These are phyloP conservation scores for Anguilla rostrata DNA, from an alignment of 2,113 vertebrate genomes.

Conservation along the genomic window DNA sequence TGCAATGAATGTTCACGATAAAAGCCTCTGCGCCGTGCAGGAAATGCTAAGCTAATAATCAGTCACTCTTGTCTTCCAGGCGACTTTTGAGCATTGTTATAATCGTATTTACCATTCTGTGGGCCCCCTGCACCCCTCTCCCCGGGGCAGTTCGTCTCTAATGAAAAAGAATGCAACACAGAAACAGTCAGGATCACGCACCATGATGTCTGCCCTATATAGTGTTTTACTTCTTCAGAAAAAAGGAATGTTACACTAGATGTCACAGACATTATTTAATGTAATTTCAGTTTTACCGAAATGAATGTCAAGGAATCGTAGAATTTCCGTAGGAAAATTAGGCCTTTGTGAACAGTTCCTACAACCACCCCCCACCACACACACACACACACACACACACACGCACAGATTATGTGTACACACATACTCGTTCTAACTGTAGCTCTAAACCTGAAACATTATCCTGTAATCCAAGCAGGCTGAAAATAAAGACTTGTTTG, in stretches of 20 bases:
- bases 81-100: conserved; percentile 72
- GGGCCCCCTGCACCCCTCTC: conserved; percentile 54
- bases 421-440: background rate
- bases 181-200: conserved; percentile 70
- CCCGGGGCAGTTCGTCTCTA: conserved; percentile 85
- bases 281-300: conserved; percentile 67
- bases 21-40: conserved; percentile 76
- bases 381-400: conserved; percentile 17
- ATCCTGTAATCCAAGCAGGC: background rate
- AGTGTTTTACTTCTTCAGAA: conserved; percentile 56
- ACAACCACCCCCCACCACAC: conserved; percentile 40
- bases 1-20: conserved; percentile 80
- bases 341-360: conserved; percentile 58
- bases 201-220: conserved; percentile 68
- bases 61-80: conserved; percentile 75
- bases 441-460: conserved; percentile 12
- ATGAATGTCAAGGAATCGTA: conserved; percentile 56
- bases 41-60: conserved; percentile 86
- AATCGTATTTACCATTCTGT: conserved; percentile 79
- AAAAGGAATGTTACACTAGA: conserved; percentile 57
- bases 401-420: background rate
- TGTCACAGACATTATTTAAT: conserved; percentile 70
- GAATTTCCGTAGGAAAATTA: conserved; percentile 63
- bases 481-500: background rate
- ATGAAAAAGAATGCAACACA: conserved; percentile 72